phyloP scores from a whole-genome alignment of 2,113 vertebrate genomes.

The Silurus meridionalis region DNA sequence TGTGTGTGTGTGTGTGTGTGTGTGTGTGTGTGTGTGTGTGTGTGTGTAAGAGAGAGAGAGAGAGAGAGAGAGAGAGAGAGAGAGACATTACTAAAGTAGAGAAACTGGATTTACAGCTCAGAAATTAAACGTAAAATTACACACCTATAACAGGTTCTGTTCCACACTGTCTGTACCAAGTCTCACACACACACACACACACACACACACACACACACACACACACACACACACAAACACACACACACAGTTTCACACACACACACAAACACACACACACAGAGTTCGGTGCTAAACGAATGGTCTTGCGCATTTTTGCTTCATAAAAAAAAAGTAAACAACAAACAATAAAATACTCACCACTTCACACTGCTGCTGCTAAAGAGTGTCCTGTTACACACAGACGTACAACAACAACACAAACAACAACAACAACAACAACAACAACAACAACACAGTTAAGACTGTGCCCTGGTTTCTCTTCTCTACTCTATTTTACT shows the following conservation, averaged over 20 bases:
- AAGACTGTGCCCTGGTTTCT: neutral
- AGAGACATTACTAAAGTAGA: neutral
- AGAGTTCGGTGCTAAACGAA: neutral
- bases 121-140: neutral
- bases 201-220: conserved; percentile 10
- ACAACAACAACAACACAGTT: neutral
- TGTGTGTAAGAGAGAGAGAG: neutral
- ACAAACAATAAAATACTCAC: neutral
- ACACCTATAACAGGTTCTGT: neutral
- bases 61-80: no score
- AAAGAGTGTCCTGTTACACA: neutral
- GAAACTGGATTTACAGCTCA: neutral
- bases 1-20: neutral
- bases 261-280: no score
- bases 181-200: neutral
- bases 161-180: neutral
- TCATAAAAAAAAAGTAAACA: neutral
- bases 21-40: neutral
- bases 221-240: neutral
- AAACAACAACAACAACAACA: neutral
- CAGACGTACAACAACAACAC: neutral
- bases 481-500: neutral
- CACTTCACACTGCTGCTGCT: neutral
- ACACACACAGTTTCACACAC: no score
- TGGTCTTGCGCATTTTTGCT: neutral